Conservation (phyloP, 2,888 invertebrate genomes). For the Prenolepis imparis region DNA sequence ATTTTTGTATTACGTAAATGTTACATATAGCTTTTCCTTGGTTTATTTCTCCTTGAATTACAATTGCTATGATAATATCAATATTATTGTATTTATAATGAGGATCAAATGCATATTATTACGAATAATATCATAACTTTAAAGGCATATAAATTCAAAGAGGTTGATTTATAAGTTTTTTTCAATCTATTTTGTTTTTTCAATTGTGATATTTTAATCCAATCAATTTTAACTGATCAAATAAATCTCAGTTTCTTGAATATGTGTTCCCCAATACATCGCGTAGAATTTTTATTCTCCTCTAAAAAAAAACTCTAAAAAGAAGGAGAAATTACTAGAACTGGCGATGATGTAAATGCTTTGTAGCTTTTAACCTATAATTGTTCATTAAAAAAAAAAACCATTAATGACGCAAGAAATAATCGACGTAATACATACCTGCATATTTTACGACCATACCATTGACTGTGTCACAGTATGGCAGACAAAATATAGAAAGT, state of each 20-base stretch:
- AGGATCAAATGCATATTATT: not conserved
- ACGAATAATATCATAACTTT: not conserved
- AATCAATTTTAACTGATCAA: not conserved
- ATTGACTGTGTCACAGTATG: slow-evolving; percentile 89
- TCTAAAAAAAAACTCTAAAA: not conserved
- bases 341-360: not conserved
- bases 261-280: not conserved
- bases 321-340: not conserved
- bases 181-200: not conserved
- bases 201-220: not conserved
- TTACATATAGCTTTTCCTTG: not conserved
- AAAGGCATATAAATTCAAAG: not conserved
- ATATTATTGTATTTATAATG: no score
- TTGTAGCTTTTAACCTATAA: not conserved
- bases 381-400: not conserved
- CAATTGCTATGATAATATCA: no score
- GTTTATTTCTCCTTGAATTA: slow-evolving; percentile 5
- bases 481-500: slow-evolving; percentile 89
- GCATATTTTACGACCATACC: not conserved
- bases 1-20: slow-evolving; percentile 29
- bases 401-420: not conserved
- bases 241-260: not conserved
- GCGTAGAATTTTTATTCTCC: no score
- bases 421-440: not conserved
- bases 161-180: not conserved